phyloP scores from a whole-genome alignment of 2,113 vertebrate species.

The Podarcis raffonei region DNA sequence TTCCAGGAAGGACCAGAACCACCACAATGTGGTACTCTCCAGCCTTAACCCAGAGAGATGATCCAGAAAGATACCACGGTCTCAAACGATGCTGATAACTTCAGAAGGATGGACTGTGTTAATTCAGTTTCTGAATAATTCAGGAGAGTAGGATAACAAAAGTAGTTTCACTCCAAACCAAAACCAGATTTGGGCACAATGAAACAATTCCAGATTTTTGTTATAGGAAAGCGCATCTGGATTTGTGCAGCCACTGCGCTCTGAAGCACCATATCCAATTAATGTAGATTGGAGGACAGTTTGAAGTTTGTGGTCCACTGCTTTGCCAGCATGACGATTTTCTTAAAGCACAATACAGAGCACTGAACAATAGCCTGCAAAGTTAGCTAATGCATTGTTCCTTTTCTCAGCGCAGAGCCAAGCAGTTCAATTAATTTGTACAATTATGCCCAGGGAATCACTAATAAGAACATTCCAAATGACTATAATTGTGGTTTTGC shows the following conservation, averaged over 20 bases:
- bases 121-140: too few relatives aligned
- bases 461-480: conserved; percentile 19
- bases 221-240: too few relatives aligned
- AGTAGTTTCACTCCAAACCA: neutral
- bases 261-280: neutral
- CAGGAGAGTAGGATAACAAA: neutral
- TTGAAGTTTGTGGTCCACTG: neutral
- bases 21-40: neutral
- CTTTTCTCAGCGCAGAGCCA: conserved; percentile 3
- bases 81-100: neutral
- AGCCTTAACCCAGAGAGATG: neutral
- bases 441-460: conserved; percentile 10
- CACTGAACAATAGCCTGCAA: neutral
- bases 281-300: neutral
- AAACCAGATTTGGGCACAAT: neutral
- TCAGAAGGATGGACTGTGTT: neutral
- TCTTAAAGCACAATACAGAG: neutral
- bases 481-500: neutral
- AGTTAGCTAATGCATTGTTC: neutral
- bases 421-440: conserved; percentile 16
- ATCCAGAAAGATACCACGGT: neutral
- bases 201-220: neutral
- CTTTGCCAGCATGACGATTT: neutral
- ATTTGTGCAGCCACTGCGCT: neutral
- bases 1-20: neutral